phyloP scores from a whole-genome alignment of 2,888 invertebrate genomes.

The Meandrusa payeni region DNA sequence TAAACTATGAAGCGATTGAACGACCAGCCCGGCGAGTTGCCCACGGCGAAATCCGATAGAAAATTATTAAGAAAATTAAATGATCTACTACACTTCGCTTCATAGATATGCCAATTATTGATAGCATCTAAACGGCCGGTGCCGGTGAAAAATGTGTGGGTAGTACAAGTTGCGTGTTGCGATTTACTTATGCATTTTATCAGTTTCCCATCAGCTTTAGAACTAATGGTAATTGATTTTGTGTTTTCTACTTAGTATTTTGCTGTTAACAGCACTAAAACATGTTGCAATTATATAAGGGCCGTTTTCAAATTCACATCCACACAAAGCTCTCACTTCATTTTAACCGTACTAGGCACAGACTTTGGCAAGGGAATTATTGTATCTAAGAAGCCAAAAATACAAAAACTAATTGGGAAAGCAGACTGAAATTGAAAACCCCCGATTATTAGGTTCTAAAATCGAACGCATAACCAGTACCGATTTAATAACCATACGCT shows the following conservation, averaged over 20 bases:
- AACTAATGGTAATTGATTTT: conserved; percentile 67
- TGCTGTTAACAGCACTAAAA: conserved; percentile 30
- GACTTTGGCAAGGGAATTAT: too few relatives aligned
- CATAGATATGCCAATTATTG: conserved; percentile 78
- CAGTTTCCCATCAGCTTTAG: conserved; percentile 49
- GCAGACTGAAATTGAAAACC: too few relatives aligned
- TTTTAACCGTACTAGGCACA: too few relatives aligned
- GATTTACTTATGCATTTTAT: conserved; percentile 58
- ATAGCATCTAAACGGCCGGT: conserved; percentile 59
- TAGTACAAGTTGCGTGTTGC: conserved; percentile 49
- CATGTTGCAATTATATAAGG: too few relatives aligned
- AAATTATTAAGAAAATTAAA: conserved; percentile 81
- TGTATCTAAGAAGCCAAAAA: too few relatives aligned
- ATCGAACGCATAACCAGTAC: too few relatives aligned
- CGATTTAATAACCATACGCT: too few relatives aligned
- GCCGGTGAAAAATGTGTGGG: conserved; percentile 68
- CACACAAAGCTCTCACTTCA: too few relatives aligned
- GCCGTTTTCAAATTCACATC: too few relatives aligned
- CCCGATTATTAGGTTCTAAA: too few relatives aligned
- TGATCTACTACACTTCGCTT: conserved; percentile 70
- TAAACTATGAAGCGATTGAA: conserved; percentile 65
- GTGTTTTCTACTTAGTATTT: conserved; percentile 46
- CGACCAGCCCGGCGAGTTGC: conserved; percentile 53
- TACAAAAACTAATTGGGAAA: too few relatives aligned
- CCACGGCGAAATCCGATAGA: conserved; percentile 66